Evolutionary conservation across 2,888 invertebrate species (phyloP).

Genomic region (Nowickia ferox): DNA sequence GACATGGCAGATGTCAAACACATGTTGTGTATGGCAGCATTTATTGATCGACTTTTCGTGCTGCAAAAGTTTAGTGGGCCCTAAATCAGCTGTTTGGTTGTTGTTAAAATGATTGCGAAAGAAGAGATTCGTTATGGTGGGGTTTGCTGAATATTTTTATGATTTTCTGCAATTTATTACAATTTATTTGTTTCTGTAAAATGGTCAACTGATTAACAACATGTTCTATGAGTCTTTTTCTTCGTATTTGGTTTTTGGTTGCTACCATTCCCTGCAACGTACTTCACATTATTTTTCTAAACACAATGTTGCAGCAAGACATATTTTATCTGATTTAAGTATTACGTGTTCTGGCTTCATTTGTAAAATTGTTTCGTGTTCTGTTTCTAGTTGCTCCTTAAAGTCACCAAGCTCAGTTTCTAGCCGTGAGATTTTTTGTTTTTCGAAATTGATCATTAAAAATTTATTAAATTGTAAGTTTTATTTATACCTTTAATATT

Average conservation of each 20-base stretch:
- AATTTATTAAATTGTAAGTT: too few relatives aligned
- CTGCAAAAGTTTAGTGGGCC: too few relatives aligned
- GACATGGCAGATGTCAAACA: too few relatives aligned
- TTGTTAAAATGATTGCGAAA: slow-evolving; percentile 35
- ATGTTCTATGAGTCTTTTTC: slow-evolving; percentile 7
- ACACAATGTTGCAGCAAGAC: not conserved
- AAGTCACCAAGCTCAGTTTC: too few relatives aligned
- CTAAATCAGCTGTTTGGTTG: too few relatives aligned
- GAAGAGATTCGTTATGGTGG: too few relatives aligned
- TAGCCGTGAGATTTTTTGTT: not conserved
- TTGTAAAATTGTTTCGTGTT: not conserved
- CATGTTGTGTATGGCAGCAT: too few relatives aligned
- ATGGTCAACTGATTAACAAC: slow-evolving; percentile 30
- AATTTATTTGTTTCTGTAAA: slow-evolving; percentile 28
- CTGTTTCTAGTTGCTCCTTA: not conserved
- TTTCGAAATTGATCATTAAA: not conserved
- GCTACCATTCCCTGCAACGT: not conserved
- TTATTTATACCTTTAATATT: not conserved
- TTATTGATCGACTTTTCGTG: too few relatives aligned
- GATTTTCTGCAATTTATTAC: slow-evolving; percentile 1
- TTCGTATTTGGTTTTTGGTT: not conserved
- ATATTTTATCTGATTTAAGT: not conserved
- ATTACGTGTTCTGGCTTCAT: not conserved
- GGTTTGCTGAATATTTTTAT: too few relatives aligned
- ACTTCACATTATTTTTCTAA: not conserved